Evolutionary conservation across 92 coral and sea anemone genomes (phyloP), one percentile per base, ranked within the genome.

Genomic region (Epizoanthus illoricatus): DNA sequence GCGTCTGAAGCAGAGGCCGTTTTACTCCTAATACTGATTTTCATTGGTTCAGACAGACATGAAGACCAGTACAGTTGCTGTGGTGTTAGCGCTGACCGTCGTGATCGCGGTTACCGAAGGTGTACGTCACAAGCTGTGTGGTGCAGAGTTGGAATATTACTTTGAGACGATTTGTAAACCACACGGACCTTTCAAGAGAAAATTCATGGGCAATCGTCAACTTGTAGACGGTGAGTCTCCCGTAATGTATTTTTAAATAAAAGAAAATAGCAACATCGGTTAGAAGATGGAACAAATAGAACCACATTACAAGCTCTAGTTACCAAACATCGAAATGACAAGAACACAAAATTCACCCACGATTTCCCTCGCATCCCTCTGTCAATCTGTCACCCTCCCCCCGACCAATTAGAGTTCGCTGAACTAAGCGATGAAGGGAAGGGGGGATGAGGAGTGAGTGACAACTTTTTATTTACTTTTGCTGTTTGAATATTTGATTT

Each of bases 141-240:
- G 85, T 13, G 42, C 69, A 10, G 11, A 86, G 3, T 73, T 86
- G 2, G 36, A 86, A 18, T 19, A 43, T 11, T 21, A 69, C 20
- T 71, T 79, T n/a, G 41, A 43, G 55, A 65, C n/a, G 36, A 86
- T 86, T 21, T 86, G 89, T 36, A 42, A 45, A n/a, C 86, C 89
- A 65, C 76, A 52, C 43, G 66, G 74, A 7, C 62, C 47, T 11
- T 42, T 64, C 20, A 70, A 55, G 42, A 84, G 76, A 84, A 45
- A 61, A 61, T 67, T 47, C 4, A 52, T 47, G 19, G 65, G 18
- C 56, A 65, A 65, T 49, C 23, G 80, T n/a, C 12, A 55, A 70
- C 75, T 79, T 45, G 65, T 65, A 18, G 60, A 61, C 59, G 80
- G 80, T 74, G 24, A 74, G 80, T 5, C 76, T 21, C 4, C 3